Base-by-base conservation (phyloP, 2,888 invertebrate genomes). In the Selenia dentaria region DNA sequence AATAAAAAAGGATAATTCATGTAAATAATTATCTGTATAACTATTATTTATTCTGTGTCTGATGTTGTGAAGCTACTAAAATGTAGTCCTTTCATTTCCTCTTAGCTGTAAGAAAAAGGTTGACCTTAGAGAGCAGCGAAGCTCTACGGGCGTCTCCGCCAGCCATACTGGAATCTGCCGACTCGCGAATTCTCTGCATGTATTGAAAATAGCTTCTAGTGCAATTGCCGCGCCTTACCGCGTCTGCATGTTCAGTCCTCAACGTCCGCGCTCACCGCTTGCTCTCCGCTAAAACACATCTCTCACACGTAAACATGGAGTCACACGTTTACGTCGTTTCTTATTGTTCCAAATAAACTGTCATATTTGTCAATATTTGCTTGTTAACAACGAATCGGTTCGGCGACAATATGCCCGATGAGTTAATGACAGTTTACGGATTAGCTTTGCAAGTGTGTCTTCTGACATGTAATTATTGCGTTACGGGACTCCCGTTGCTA, bases 151-250 rank as follows among this genome's bases (percentile, higher is more conserved):
- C 37, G 51, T 37, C 50, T 45, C 64, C 67, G 63, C 69, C 57
- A 68, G 72, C 64, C 65, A 70, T 61, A 51, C 52, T 54, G 73
- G 74, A 83, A 82, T 87, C 72, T 70, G 81, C 74, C 64, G 74
- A 83, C 73, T 83, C 75, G 83, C 82, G 67, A 83, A 87, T 87
- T 85, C 80, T 63, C 70, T 74, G 64, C 74, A 69, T 78, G 84
- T 74, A 85, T 85, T 83, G 81, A 88, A 88, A 16, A 88, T 87
- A 87, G 83, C 85, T 73, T 76, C 67, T 67, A 80, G 67, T 77
- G 77, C 76, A 79, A 71, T 72, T 76, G 73, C 67, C 66, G 67
- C 71, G 55, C 51, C 60, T 68, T 68, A 66, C 67, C 62, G 66
- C 65, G 68, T 59, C 64, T 66, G 69, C 69, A 62, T 65, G 71